Conservation (phyloP, 53 echinoderm and acorn worm species). For the Arbacia lixula region DNA sequence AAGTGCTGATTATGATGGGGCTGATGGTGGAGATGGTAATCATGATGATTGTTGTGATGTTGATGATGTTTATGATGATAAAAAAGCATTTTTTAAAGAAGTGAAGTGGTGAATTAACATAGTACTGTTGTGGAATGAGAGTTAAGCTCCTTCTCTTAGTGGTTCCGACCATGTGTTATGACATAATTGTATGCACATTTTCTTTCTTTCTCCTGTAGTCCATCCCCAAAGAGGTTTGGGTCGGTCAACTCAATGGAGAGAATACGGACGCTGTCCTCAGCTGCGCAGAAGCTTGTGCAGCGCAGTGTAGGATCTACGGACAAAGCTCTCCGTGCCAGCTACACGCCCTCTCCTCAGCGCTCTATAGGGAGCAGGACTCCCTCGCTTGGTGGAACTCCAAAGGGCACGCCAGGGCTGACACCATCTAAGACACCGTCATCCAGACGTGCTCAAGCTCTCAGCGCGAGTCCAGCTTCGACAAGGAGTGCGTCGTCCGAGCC, state of each 20-base stretch:
- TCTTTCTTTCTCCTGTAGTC: conserved; percentile 67
- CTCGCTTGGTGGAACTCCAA: conserved; percentile 69
- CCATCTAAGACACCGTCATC: conserved; percentile 79
- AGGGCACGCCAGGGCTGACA: conserved; percentile 50
- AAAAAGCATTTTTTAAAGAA: too few relatives aligned
- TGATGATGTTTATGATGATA: too few relatives aligned
- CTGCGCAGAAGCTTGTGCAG: conserved; percentile 92
- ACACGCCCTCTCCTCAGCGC: conserved; percentile 86
- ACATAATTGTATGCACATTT: too few relatives aligned
- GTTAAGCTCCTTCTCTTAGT: too few relatives aligned
- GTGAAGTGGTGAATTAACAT: too few relatives aligned
- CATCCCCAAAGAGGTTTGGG: conserved; percentile 83
- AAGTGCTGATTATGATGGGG: too few relatives aligned
- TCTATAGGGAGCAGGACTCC: conserved; percentile 82
- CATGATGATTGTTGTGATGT: too few relatives aligned
- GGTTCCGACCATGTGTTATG: too few relatives aligned
- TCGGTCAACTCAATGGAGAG: conserved; percentile 79
- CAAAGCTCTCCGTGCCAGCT: conserved; percentile 87
- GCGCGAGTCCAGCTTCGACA: conserved; percentile 54
- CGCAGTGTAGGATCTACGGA: conserved; percentile 71
- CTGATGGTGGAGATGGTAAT: too few relatives aligned
- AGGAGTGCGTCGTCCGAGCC: conserved; percentile 59
- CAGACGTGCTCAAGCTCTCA: conserved; percentile 54
- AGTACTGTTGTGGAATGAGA: too few relatives aligned
- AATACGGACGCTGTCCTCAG: conserved; percentile 84